A percentile compares a stretch with the other conserved stretches of the same genome.
These are phyloP conservation scores for Seriola dumerili DNA, from an alignment of 2,113 vertebrate species.

Conservation along the genomic window DNA sequence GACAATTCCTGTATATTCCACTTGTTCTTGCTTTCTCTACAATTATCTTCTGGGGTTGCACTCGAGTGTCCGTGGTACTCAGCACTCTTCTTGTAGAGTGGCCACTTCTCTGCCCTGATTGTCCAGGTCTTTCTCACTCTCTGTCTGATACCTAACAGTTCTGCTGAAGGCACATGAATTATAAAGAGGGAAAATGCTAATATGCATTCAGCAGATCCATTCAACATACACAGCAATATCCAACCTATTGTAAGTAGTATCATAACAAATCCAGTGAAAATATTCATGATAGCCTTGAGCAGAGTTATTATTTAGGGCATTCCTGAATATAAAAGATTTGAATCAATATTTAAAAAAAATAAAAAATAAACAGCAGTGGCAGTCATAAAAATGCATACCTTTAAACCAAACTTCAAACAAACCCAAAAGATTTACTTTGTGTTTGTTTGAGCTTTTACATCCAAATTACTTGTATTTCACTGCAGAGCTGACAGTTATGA, in stretches of 20 bases:
- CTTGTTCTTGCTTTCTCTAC: conserved; percentile 1
- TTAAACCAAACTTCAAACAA: conserved; percentile 42
- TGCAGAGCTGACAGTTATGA: conserved; percentile 45
- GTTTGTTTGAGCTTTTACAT: conserved; percentile 36
- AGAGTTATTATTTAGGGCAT: conserved; percentile 6
- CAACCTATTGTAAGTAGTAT: conserved; percentile 15
- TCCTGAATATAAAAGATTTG: conserved; percentile 14
- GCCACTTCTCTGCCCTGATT: conserved; percentile 22
- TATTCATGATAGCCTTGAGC: conserved; percentile 23
- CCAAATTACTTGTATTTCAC: conserved; percentile 38
- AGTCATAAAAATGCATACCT: conserved; percentile 22
- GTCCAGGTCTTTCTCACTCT: conserved; percentile 27
- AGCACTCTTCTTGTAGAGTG: neutral
- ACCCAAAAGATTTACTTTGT: conserved; percentile 25
- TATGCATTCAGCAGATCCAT: conserved; percentile 16
- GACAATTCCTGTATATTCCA: neutral
- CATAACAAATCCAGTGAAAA: conserved; percentile 40
- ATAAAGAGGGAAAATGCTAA: neutral
- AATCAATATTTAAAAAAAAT: conserved; percentile 11
- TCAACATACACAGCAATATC: neutral
- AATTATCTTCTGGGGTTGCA: conserved; percentile 26
- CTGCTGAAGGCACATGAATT: conserved; percentile 23
- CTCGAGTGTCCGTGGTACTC: conserved; percentile 29
- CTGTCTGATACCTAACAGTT: conserved; percentile 11
- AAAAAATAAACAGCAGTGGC: neutral